Conservation (phyloP, 2,113 vertebrate species). For the cat (Felis catus) region DNA sequence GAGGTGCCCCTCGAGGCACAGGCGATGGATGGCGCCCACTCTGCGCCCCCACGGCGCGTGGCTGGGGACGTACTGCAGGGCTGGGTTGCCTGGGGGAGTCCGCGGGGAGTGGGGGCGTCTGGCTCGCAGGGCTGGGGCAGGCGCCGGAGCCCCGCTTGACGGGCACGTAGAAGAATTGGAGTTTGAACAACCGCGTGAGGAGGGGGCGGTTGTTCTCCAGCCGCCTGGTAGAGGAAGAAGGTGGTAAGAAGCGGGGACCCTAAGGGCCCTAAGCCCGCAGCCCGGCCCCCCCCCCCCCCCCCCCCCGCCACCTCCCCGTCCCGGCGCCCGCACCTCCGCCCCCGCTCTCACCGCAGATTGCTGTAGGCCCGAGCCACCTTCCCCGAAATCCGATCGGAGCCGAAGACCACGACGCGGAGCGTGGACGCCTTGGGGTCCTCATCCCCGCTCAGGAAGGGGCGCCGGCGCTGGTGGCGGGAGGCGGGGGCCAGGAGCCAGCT, state of each 20-base stretch:
- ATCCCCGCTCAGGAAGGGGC: slow-evolving; percentile 93
- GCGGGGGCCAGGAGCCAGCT: slow-evolving; percentile 74
- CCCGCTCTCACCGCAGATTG: slow-evolving; percentile 85
- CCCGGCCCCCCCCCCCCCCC: too few relatives aligned
- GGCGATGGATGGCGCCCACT: too few relatives aligned
- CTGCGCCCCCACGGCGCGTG: background rate
- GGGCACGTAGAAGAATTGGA: slow-evolving; percentile 95
- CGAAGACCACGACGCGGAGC: slow-evolving; percentile 94
- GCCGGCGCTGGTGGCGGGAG: slow-evolving; percentile 87
- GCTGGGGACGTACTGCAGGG: slow-evolving; percentile 69
- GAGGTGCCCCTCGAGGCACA: too few relatives aligned
- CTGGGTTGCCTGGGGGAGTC: slow-evolving; percentile 36
- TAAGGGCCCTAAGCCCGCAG: background rate
- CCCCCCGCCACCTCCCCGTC: accelerated
- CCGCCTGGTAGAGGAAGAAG: slow-evolving; percentile 72
- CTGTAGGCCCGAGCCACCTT: slow-evolving; percentile 96
- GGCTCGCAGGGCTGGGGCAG: background rate
- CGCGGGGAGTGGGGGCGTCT: background rate
- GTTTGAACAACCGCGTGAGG: slow-evolving; percentile 92
- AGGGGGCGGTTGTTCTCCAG: slow-evolving; percentile 90
- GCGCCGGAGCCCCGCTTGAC: slow-evolving; percentile 84
- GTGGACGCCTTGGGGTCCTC: slow-evolving; percentile 89
- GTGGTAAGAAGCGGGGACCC: background rate
- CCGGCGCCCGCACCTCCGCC: accelerated
- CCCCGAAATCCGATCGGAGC: slow-evolving; percentile 94